Evolutionary conservation across 2,888 invertebrate species (phyloP).

Genomic region (Drosophila ustulata): DNA sequence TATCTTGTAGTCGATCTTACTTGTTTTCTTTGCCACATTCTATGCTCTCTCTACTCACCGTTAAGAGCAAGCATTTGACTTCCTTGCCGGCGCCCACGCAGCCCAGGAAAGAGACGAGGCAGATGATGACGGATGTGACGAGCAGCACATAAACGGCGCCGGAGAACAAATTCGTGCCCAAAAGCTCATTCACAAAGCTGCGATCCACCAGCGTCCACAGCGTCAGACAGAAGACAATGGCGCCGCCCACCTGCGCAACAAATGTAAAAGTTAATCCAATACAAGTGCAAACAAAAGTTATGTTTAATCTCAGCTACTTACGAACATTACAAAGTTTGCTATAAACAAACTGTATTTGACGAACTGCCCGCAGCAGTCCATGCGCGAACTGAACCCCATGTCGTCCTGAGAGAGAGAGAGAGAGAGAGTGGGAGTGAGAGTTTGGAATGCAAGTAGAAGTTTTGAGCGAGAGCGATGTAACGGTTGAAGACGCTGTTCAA

Average conservation of each 20-base stretch:
- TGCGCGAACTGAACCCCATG: constrained; percentile 92
- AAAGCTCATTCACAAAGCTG: constrained; percentile 92
- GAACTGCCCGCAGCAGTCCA: constrained; percentile 95
- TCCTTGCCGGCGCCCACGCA: constrained; percentile 97
- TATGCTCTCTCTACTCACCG: constrained; percentile 87
- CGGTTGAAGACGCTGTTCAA: constrained; percentile 27
- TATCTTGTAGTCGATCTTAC: no score
- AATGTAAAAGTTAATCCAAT: neutral
- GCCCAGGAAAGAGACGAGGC: constrained; percentile 94
- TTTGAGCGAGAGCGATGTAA: constrained; percentile 19
- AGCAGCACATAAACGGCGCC: constrained; percentile 94
- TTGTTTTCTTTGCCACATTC: neutral
- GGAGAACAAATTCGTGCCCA: constrained; percentile 94
- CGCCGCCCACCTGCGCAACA: constrained; percentile 89
- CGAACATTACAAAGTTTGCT: constrained; percentile 93
- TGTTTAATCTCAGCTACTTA: constrained; percentile 87
- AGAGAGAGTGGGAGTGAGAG: constrained; percentile 1
- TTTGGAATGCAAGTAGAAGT: constrained; percentile 10
- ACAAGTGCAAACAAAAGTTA: neutral
- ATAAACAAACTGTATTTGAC: constrained; percentile 94
- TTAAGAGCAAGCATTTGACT: constrained; percentile 96
- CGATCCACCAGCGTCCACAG: constrained; percentile 94
- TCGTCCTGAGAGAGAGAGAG: constrained; percentile 70
- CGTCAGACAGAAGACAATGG: constrained; percentile 91
- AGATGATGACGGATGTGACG: constrained; percentile 92